Base-by-base conservation (phyloP, 2,888 invertebrate genomes). In the Amphipyra berbera region DNA sequence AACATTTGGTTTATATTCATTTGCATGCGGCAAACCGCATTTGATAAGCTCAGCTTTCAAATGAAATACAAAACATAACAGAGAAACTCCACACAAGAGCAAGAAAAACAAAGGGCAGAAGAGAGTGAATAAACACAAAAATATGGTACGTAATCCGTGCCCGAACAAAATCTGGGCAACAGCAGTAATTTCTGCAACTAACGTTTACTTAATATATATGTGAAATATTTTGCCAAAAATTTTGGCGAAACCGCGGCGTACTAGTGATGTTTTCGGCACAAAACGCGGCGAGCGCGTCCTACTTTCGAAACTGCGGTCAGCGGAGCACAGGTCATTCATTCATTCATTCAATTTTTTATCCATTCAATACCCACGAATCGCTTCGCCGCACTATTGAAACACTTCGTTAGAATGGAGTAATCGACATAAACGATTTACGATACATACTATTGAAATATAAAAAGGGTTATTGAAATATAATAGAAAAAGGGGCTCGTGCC, bases 231-330 rank as follows among this genome's bases (percentile, higher is more conserved):
- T 66, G 30, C 6, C 30, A 30, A 30, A 30, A 21, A 2, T 30
- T 6, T 30, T 37, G 35, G 56, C 60, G 27, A 58, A 67, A 68
- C 61, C 54, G 13, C 54, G 48, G 61, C 47, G 42, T 53, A 42
- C 55, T 66, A 52, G 62, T 69, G 56, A 64, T 61, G 73, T 78
- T 71, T 80, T 53, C 42, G 60, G 55, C 62, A 75, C 70, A 78
- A 75, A 81, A 70, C 65, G 73, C 72, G 82, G 80, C 67, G 72
- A 79, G 74, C 79, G 61, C 73, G 90, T 83, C 88, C 90, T 84
- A 91, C 85, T 90, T 92, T 88, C 83, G 74, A 82, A 85, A 79
- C 83, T 79, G 85, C 87, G 88, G 86, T 86, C 85, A 85, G 62
- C 79, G 65, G 78, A 73, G 76, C 85, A 88, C 85, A 83, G 83